Base-by-base conservation (phyloP, 2,797 vertebrate species). In the Ceyx erithaca region DNA sequence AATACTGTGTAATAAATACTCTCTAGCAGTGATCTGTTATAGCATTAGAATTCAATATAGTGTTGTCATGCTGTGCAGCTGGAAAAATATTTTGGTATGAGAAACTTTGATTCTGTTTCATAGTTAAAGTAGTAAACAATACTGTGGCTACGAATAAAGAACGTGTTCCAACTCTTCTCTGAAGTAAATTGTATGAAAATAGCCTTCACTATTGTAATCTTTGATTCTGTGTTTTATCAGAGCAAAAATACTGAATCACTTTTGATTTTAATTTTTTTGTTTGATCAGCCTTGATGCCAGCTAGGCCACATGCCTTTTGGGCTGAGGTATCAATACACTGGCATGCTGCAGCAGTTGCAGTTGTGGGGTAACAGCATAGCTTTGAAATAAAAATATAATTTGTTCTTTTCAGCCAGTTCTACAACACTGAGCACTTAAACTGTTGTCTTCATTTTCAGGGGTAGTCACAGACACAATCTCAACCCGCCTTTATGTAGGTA, bases 1-100 rank as follows among this genome's bases (percentile, higher is more conserved):
- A 96, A 93, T 95, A 93, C 80, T 83, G 43, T 94, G 40, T 81
- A 78, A 71, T 91, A 93, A 93, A 90, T 95, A 49, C 85, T 93
- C 85, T 71, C 8, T 72, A 76, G 73, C 17, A 18, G 49, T 82
- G 71, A 93, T 80, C 57, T 75, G 26, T 79, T 90, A 57, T 35
- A 49, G 26, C 37, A 11, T 64, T 75, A 72, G 81, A 94, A 90
- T 80, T 94, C 91, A 95, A 66, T 87, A 51, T 45, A 59, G 37
- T n/a, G 28, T 64, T 89, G 63, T 87, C 71, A 41, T 77, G 63
- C 86, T 89, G 62, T 70, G 66, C 64, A 89, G 48, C 80, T 73
- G 86, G 85, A 76, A 85, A 93, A 96, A 63, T 87, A 86, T 30
- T 92, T 83, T 8, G 1, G 9, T 70, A 10, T 55, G 59, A 70